These are phyloP conservation scores for Microchrysa polita DNA, from an alignment of 2,888 invertebrate genomes.

Conservation along the genomic window DNA sequence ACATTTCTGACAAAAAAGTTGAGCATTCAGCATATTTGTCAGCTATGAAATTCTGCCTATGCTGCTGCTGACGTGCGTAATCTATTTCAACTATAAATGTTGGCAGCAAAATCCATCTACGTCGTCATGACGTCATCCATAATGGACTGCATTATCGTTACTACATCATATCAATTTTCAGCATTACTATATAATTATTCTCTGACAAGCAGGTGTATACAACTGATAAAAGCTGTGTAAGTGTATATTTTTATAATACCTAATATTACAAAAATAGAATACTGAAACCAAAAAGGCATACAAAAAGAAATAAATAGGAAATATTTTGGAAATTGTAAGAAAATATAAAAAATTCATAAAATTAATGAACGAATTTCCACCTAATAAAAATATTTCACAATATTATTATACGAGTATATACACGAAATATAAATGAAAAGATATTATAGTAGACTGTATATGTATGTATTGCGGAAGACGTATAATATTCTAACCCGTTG, in stretches of 20 bases:
- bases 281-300: background rate
- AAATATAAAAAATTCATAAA: background rate
- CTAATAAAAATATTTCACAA: background rate
- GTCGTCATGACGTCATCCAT: background rate
- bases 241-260: conserved; percentile 36
- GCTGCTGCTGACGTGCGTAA: too few species aligned
- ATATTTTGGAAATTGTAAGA: background rate
- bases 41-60: too few species aligned
- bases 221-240: conserved; percentile 1
- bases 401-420: background rate
- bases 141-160: background rate
- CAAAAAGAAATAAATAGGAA: background rate
- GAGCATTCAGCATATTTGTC: too few species aligned
- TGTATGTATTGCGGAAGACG: conserved; percentile 33
- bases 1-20: too few species aligned
- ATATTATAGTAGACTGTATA: background rate
- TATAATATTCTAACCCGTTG: conserved; percentile 35
- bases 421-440: conserved; percentile 14
- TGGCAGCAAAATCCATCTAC: too few species aligned
- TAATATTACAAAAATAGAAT: background rate
- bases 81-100: too few species aligned
- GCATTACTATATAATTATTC: too few species aligned
- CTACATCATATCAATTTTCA: conserved; percentile 18
- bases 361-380: conserved; percentile 35
- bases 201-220: conserved; percentile 18